These are phyloP conservation scores for Forbesichthys papilliferus DNA, from an alignment of 2,113 vertebrate genomes.

Conservation along the genomic window DNA sequence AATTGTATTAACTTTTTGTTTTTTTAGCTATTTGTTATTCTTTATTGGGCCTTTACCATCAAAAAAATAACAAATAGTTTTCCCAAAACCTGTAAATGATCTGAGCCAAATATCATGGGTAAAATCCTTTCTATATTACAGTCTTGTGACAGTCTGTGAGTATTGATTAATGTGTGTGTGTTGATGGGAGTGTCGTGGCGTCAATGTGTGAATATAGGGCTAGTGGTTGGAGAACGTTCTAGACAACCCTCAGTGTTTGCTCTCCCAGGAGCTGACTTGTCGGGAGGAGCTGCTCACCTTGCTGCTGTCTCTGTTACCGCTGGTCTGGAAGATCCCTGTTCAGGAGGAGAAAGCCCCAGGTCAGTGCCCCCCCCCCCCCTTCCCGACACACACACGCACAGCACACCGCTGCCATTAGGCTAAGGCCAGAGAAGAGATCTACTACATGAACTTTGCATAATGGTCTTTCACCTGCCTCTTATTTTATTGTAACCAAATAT, in stretches of 20 bases:
- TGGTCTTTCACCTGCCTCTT: slow-evolving; percentile 3
- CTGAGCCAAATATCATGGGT: not conserved
- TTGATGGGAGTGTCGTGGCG: slow-evolving; percentile 51
- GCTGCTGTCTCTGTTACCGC: slow-evolving; percentile 89
- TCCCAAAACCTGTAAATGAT: not conserved
- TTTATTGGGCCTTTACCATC: no score
- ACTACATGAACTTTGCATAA: not conserved
- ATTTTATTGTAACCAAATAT: slow-evolving; percentile 3
- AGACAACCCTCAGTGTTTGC: slow-evolving; percentile 33
- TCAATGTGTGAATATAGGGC: slow-evolving; percentile 32
- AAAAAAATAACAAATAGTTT: no score
- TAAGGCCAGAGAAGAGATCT: not conserved
- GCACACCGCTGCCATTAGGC: not conserved
- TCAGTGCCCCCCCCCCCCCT: slow-evolving; percentile 45
- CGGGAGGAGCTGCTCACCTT: slow-evolving; percentile 95
- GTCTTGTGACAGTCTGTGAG: not conserved
- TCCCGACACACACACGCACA: no score
- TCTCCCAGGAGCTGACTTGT: slow-evolving; percentile 90
- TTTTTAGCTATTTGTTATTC: no score
- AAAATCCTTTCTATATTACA: not conserved
- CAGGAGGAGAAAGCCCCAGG: slow-evolving; percentile 90
- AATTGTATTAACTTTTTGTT: no score
- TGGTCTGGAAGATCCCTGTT: slow-evolving; percentile 97
- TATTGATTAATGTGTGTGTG: not conserved
- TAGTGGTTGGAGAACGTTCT: slow-evolving; percentile 7